Base-by-base conservation (phyloP, 2,888 invertebrate species). In the Drosophila emarginata region DNA sequence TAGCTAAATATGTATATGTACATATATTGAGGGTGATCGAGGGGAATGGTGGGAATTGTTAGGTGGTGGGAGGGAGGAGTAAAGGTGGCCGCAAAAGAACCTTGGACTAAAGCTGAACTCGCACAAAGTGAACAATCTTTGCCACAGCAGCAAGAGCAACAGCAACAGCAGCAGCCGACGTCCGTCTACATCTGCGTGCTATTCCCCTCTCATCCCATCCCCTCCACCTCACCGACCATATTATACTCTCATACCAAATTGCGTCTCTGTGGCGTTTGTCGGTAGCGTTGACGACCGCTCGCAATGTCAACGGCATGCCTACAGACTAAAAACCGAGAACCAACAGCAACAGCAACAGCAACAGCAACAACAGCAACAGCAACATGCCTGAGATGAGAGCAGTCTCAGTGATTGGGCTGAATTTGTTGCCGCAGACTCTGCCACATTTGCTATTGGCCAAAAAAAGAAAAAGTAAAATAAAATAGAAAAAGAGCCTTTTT, bases 271-370 rank as follows among this genome's bases (percentile, higher is more conserved):
- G 45, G 45, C 11, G 45, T 45, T 37, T 69, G 70, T 53, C 69
- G 57, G 66, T 61, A 45, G 61, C 79, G 83, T 80, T 83, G 79
- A 81, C 79, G 77, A 67, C 77, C 79, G 79, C 70, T 82, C 65
- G 72, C 81, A 84, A 83, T 83, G 83, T 83, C 83, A 83, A 83
- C 87, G 87, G 76, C 85, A 79, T 80, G 76, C 39, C 53, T 52
- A 51, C 61, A 56, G 40, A 21, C 45, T 45, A 18, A 45, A 45
- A 45, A 45, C 18, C 45, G 45, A 45, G 45, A 45, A 18, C 45
- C 26, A 26, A 26, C 5, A 26, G 26, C 26, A 26, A 26, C 26
- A 26, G 5, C 26, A 26, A 5, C 26, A 26, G 26, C 26, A 26
- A 26, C 6, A 26, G 6, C 45, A 18, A 45, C 40, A 40, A 53